Evolutionary conservation across 2,888 invertebrate species (phyloP), one percentile per base, ranked within the genome.

Genomic region (Zaprionus obscuricornis): DNA sequence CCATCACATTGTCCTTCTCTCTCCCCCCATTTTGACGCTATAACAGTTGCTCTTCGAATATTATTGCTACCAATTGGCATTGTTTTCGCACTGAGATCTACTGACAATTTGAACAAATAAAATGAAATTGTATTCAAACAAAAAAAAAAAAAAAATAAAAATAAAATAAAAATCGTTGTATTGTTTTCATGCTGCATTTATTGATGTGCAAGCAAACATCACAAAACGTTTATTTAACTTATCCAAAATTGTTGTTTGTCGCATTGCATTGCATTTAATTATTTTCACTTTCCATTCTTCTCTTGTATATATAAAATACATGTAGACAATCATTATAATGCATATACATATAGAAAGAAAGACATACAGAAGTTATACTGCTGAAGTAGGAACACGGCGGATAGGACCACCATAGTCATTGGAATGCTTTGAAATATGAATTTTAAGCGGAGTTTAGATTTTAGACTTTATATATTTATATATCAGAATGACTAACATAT

Each of bases 161-260:
- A n/a, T n/a, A n/a, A n/a, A n/a, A n/a, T n/a, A n/a, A n/a, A n/a
- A n/a, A n/a, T n/a, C n/a, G n/a, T n/a, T n/a, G n/a, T 47, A 34
- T 33, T 65, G 52, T 65, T 59, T 71, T 59, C 52, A 50, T 59
- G 42, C 31, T 59, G 46, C 67, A 71, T 55, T 71, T 71, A 66
- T 71, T 66, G 67, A 46, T 54, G 58, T 59, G 59, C 52, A 71
- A 71, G n/a, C n/a, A n/a, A n/a, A n/a, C n/a, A n/a, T n/a, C n/a
- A 71, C 51, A 49, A 13, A 42, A 37, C 14, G 42, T 51, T 51
- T 13, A 43, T 29, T 51, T 57, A 18, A 43, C 57, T 37, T 43
- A 11, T 33, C 6, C 27, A 8, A 36, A 49, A 20, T 50, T 42
- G 16, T 57, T 57, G 43, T 22, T 22, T 5, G 5, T 22, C 5